A percentile compares a stretch with the other conserved stretches of the same genome.
Evolutionary conservation across 2,888 invertebrate genomes (phyloP).

Genomic region (Spialia ferax): DNA sequence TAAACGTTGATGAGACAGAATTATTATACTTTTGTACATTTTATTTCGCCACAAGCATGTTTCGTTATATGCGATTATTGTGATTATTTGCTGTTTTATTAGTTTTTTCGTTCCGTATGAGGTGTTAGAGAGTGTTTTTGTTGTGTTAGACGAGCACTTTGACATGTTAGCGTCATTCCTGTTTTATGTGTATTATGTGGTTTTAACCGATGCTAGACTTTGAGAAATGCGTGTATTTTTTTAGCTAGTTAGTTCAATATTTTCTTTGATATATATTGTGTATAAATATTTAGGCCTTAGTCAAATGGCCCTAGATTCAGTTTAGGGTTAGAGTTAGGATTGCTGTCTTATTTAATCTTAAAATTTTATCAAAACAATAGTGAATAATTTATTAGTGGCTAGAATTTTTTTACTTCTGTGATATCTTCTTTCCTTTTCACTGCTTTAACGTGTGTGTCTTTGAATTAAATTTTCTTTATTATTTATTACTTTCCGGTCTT

Average conservation of each 20-base stretch:
- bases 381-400: no score
- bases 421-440: no score
- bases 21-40: conserved; percentile 24
- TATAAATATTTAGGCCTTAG: no score
- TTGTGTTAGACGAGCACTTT: conserved; percentile 6
- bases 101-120: conserved; percentile 9
- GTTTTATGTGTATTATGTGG: neutral
- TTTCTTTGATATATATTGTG: no score
- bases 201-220: conserved; percentile 13
- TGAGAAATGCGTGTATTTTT: conserved; percentile 9
- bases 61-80: neutral
- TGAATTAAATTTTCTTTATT: no score
- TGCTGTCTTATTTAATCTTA: neutral
- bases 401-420: no score
- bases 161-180: neutral
- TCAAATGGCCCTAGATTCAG: no score
- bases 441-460: no score
- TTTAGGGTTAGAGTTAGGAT: no score
- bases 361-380: no score
- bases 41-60: conserved; percentile 40
- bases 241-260: neutral
- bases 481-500: no score
- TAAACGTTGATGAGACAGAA: conserved; percentile 36
- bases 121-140: neutral
- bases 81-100: conserved; percentile 17